Percentiles rank a stretch among this genome's conserved stretches.
phyloP scores from a whole-genome alignment of 2,113 vertebrate species.

The Tautogolabrus adspersus region DNA sequence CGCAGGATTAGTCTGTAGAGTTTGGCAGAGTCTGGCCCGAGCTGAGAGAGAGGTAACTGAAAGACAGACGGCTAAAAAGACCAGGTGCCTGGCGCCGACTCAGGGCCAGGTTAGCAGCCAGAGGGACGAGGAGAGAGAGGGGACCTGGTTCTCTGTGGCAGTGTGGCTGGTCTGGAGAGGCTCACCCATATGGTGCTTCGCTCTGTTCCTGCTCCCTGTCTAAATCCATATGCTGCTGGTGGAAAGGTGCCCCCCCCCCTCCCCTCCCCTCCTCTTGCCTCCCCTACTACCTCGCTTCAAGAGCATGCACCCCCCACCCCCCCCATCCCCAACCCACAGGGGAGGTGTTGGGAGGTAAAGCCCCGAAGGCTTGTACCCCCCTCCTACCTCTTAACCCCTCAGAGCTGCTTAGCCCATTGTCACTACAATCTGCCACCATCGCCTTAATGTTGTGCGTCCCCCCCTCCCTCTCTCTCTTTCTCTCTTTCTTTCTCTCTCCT shows the following conservation, averaged over 20 bases:
- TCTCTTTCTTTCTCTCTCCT: constrained; percentile 34
- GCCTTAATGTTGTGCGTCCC: constrained; percentile 78
- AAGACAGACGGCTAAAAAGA: constrained; percentile 59
- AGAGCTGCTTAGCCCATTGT: constrained; percentile 92
- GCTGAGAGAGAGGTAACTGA: constrained; percentile 60
- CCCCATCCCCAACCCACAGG: constrained; percentile 82
- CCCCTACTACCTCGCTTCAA: constrained; percentile 85
- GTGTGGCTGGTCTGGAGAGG: constrained; percentile 90
- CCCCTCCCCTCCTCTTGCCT: constrained; percentile 87
- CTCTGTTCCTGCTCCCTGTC: constrained; percentile 94
- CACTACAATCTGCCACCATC: constrained; percentile 93
- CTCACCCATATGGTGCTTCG: constrained; percentile 94
- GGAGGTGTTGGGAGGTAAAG: constrained; percentile 95
- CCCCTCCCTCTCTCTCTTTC: constrained; percentile 58
- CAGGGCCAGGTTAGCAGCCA: constrained; percentile 60
- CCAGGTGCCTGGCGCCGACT: constrained; percentile 35
- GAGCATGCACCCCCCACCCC: constrained; percentile 63
- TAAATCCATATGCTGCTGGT: constrained; percentile 97
- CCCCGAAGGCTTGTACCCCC: constrained; percentile 88
- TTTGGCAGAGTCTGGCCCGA: constrained; percentile 53
- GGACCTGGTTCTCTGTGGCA: constrained; percentile 56
- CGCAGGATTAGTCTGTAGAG: constrained; percentile 64
- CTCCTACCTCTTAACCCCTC: constrained; percentile 87
- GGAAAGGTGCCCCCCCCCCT: constrained; percentile 88
- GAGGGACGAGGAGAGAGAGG: constrained; percentile 47